phyloP scores from a whole-genome alignment of 2,113 vertebrate genomes.

The Tretioscincus oriximinensis region DNA sequence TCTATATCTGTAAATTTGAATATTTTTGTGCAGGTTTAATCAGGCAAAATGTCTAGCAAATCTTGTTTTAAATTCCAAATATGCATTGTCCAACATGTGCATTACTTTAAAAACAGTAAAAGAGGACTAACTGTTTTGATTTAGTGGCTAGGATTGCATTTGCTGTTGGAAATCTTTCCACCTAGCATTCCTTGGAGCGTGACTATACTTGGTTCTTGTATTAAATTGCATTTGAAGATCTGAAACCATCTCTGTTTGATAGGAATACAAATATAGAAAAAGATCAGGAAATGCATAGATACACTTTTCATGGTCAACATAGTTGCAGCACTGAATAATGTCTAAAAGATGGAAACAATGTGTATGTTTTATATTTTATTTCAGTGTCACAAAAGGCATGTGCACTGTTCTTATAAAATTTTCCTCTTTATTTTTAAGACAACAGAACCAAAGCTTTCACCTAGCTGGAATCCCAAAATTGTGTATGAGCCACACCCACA shows the following conservation, averaged over 20 bases:
- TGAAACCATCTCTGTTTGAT: too few species aligned
- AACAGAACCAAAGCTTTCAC: conserved; percentile 94
- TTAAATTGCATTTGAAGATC: too few species aligned
- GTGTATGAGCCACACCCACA: conserved; percentile 95
- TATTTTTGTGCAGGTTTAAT: not conserved
- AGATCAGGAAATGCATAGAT: too few species aligned
- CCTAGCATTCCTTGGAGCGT: not conserved
- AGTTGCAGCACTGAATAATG: not conserved
- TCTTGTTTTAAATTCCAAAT: not conserved
- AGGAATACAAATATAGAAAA: too few species aligned
- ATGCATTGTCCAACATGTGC: not conserved
- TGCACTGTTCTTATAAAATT: not conserved
- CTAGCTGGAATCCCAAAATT: conserved; percentile 98
- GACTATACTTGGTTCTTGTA: not conserved
- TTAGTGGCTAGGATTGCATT: not conserved
- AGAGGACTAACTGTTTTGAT: not conserved
- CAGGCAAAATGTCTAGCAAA: not conserved
- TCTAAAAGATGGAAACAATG: not conserved
- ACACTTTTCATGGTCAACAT: not conserved
- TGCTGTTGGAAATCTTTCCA: not conserved
- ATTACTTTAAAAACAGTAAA: not conserved
- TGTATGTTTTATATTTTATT: not conserved
- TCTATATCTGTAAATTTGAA: not conserved
- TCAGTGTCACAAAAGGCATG: not conserved
- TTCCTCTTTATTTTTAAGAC: conserved; percentile 75